Percentiles rank a stretch among this genome's conserved stretches.
Evolutionary conservation across 92 coral and sea anemone genomes (phyloP).

Genomic region (Diadumene lineata): DNA sequence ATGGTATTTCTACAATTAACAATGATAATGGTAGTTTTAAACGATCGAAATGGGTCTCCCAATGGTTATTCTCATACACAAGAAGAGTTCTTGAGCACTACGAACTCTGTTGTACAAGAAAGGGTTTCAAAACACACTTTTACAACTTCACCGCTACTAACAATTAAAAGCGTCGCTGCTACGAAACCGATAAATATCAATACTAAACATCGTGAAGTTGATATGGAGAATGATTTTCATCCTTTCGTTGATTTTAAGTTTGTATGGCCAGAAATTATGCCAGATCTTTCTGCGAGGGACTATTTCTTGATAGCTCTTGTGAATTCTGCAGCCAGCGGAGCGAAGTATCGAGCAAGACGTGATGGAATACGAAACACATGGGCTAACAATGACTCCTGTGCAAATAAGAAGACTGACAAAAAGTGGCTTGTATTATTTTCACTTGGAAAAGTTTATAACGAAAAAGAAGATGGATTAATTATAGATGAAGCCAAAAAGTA

Average conservation of each 20-base stretch:
- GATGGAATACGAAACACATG: conserved; percentile 40
- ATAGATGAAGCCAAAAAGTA: conserved; percentile 33
- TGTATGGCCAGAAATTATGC: conserved; percentile 41
- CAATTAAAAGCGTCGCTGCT: not conserved
- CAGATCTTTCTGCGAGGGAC: not conserved
- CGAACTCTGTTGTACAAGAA: too few relatives aligned
- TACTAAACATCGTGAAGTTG: not conserved
- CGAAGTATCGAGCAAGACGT: conserved; percentile 20
- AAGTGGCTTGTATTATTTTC: conserved; percentile 43
- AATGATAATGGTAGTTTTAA: conserved; percentile 1
- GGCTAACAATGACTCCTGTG: conserved; percentile 25
- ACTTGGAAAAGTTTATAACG: conserved; percentile 26
- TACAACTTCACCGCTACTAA: not conserved
- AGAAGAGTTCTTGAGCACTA: too few relatives aligned
- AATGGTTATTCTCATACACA: too few relatives aligned
- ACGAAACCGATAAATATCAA: not conserved
- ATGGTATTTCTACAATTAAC: not conserved
- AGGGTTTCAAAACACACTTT: too few relatives aligned
- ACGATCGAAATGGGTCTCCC: not conserved
- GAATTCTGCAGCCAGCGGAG: conserved; percentile 33
- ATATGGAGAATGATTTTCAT: conserved; percentile 22
- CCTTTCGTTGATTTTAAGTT: conserved; percentile 13
- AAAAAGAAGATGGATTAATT: conserved; percentile 21
- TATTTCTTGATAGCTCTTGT: conserved; percentile 33
- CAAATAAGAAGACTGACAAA: not conserved